Percentiles rank a stretch among this genome's conserved stretches.
Conservation (phyloP, 2,113 vertebrate genomes). For the Regulus satrapa region DNA sequence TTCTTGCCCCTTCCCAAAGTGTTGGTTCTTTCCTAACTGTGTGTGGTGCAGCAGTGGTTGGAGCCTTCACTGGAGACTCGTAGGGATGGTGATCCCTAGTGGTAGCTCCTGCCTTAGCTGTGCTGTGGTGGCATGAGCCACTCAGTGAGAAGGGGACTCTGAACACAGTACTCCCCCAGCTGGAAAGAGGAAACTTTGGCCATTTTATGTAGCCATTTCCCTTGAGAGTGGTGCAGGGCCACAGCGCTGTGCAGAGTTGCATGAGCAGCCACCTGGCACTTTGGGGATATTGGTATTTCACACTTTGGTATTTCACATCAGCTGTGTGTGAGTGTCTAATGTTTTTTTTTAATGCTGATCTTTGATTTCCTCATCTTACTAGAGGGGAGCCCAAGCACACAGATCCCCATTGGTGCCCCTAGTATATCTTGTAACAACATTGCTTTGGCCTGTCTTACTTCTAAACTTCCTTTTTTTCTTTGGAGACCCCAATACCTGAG, state of each 20-base stretch:
- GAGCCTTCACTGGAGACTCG: fast-evolving
- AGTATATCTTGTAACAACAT: background rate
- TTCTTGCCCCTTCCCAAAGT: background rate
- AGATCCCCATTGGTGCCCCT: background rate
- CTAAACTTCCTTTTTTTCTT: background rate
- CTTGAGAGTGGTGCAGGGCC: background rate
- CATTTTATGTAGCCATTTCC: too few relatives aligned
- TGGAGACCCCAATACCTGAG: background rate
- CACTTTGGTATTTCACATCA: background rate
- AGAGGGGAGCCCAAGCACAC: background rate
- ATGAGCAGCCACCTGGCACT: background rate
- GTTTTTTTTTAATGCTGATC: background rate
- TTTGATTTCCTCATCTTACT: background rate
- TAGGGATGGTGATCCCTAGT: fast-evolving
- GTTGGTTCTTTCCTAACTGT: background rate
- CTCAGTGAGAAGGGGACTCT: too few relatives aligned
- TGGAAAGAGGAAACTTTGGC: background rate
- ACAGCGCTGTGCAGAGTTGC: background rate
- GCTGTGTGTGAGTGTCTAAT: background rate
- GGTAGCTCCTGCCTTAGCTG: background rate
- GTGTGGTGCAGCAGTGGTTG: background rate
- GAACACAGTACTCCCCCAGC: background rate
- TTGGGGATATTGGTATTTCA: background rate
- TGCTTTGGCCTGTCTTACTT: background rate
- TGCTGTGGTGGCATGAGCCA: background rate